phyloP scores from a whole-genome alignment of 92 coral and sea anemone species.

The Heteractis magnifica region DNA sequence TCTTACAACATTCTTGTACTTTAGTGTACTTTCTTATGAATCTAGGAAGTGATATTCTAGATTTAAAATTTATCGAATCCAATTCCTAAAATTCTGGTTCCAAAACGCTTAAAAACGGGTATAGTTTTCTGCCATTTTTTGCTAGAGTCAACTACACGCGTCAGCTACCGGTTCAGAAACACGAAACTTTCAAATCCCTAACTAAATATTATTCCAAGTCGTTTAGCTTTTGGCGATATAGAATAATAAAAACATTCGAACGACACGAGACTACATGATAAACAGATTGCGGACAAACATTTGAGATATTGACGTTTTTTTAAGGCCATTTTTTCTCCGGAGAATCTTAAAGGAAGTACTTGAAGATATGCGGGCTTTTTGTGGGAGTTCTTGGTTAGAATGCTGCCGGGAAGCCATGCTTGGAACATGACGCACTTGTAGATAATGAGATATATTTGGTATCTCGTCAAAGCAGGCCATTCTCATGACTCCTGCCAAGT shows the following conservation, averaged over 20 bases:
- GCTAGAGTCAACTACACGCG: background rate
- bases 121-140: background rate
- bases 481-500: background rate
- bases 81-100: background rate
- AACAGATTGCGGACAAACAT: slow-evolving; percentile 19
- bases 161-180: background rate
- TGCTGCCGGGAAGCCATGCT: background rate
- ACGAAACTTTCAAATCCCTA: slow-evolving; percentile 4
- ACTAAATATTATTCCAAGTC: slow-evolving; percentile 18
- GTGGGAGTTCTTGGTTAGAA: slow-evolving; percentile 5
- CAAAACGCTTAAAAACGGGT: background rate
- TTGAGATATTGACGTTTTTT: slow-evolving; percentile 11
- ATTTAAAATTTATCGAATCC: background rate
- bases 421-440: background rate
- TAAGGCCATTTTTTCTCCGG: slow-evolving; percentile 38
- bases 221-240: slow-evolving; percentile 11
- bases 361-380: slow-evolving; percentile 13
- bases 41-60: background rate
- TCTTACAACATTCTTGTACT: background rate
- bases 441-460: slow-evolving; percentile 5
- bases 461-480: background rate
- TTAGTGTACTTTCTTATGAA: background rate
- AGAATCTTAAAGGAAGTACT: slow-evolving; percentile 20
- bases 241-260: background rate
- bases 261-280: background rate